phyloP scores from a whole-genome alignment of 2,888 invertebrate genomes.

The Limnephilus marmoratus region DNA sequence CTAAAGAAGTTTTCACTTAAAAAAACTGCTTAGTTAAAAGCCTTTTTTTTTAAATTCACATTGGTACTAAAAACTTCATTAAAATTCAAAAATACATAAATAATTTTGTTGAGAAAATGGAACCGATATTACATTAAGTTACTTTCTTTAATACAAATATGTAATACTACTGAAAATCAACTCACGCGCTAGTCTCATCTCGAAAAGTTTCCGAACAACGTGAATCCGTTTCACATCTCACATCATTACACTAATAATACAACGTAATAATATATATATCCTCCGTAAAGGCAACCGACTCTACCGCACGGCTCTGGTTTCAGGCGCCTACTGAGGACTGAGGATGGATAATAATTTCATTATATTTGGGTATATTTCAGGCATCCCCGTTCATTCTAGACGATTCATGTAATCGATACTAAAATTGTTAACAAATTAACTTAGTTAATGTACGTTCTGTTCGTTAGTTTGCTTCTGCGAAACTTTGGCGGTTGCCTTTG shows the following conservation, averaged over 20 bases:
- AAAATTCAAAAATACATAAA: no score
- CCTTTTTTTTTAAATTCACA: no score
- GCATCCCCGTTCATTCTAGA: not conserved
- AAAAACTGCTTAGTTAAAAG: no score
- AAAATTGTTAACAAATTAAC: slow-evolving; percentile 48
- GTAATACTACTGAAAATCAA: not conserved
- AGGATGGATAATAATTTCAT: not conserved
- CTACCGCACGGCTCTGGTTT: slow-evolving; percentile 37
- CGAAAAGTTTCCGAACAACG: not conserved
- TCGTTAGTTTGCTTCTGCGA: not conserved
- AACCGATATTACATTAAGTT: not conserved
- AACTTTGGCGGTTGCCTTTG: slow-evolving; percentile 5
- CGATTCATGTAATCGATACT: slow-evolving; percentile 46
- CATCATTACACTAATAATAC: not conserved
- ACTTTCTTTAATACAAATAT: not conserved
- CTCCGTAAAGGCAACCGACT: not conserved
- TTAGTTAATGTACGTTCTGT: slow-evolving; percentile 33
- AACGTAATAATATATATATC: not conserved
- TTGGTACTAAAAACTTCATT: no score
- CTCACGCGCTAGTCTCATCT: slow-evolving; percentile 61
- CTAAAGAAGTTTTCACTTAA: no score
- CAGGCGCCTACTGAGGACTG: slow-evolving; percentile 45
- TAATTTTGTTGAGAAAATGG: no score
- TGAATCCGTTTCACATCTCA: not conserved
- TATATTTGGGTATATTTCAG: slow-evolving; percentile 5